These are phyloP conservation scores for Eleginops maclovinus DNA, from an alignment of 2,113 vertebrate genomes.

Conservation along the genomic window DNA sequence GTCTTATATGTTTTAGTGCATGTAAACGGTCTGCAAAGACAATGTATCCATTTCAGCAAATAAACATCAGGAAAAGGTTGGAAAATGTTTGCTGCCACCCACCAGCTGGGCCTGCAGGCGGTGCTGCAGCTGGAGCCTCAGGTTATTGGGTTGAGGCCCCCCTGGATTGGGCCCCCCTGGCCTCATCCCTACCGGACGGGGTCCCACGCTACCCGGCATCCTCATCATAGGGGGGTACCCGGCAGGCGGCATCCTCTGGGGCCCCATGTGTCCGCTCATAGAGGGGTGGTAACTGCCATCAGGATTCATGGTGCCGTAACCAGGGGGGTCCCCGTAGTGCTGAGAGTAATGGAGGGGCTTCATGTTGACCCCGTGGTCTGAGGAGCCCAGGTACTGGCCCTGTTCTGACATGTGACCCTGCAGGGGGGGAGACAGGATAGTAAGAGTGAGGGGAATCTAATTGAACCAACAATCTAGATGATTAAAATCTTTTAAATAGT, in stretches of 20 bases:
- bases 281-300: constrained; percentile 87
- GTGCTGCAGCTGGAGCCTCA: constrained; percentile 80
- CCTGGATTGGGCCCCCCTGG: constrained; percentile 79
- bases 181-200: constrained; percentile 84
- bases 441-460: too few species aligned
- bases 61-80: background rate
- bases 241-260: constrained; percentile 80
- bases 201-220: constrained; percentile 81
- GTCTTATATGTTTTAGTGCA: too few species aligned
- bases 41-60: too few species aligned
- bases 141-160: constrained; percentile 87
- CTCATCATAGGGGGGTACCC: constrained; percentile 89
- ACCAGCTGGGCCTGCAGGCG: constrained; percentile 77
- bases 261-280: constrained; percentile 76
- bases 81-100: background rate
- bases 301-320: constrained; percentile 86
- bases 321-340: constrained; percentile 86
- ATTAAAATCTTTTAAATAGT: too few species aligned
- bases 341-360: constrained; percentile 91
- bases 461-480: too few species aligned
- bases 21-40: too few species aligned
- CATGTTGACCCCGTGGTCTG: constrained; percentile 84
- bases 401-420: constrained; percentile 91
- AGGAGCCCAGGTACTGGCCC: constrained; percentile 85
- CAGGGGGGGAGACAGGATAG: too few species aligned